phyloP scores from a whole-genome alignment of 2,888 invertebrate species.

The Tipula helvola region DNA sequence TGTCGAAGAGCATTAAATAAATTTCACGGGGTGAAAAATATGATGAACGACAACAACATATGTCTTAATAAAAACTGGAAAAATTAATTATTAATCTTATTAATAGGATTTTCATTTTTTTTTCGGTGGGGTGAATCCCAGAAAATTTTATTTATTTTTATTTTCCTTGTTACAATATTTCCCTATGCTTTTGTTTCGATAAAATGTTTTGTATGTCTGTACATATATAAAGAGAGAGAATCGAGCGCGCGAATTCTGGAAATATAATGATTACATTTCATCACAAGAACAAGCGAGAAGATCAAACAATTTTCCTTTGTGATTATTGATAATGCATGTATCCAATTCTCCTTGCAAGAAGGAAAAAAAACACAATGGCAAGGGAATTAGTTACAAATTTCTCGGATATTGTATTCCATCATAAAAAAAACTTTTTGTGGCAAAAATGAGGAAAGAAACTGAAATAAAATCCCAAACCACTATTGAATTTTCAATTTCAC shows the following conservation, averaged over 20 bases:
- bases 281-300: neutral
- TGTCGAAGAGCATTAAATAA: neutral
- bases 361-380: neutral
- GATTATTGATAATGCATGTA: neutral
- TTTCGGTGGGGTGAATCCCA: neutral
- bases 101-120: neutral
- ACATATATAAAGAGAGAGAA: neutral
- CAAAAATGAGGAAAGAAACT: neutral
- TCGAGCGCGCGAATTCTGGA: neutral
- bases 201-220: too few relatives aligned
- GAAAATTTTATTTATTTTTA: neutral
- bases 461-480: neutral
- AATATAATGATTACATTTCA: neutral
- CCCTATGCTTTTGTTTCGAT: neutral
- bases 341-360: neutral
- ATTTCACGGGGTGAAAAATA: neutral
- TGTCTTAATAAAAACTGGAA: neutral
- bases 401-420: neutral
- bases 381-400: neutral
- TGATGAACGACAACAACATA: neutral
- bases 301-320: neutral
- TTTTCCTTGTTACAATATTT: neutral
- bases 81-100: neutral
- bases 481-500: neutral
- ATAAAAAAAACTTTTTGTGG: neutral